phyloP scores from a whole-genome alignment of 23 tunicate species.

The Trididemnum miniatum region DNA sequence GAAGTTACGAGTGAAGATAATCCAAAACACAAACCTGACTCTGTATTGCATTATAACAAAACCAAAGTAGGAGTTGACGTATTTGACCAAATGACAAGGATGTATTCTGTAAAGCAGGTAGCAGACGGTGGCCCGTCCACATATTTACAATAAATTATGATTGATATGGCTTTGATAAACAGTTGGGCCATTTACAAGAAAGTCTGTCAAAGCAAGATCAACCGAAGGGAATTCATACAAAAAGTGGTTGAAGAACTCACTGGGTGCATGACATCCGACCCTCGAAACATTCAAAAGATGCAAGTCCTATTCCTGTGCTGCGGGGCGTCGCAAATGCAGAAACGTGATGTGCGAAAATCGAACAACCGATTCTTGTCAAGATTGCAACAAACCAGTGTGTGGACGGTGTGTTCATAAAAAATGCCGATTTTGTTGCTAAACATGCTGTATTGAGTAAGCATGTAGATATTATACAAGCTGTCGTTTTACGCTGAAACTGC shows the following conservation, averaged over 20 bases:
- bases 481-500: neutral
- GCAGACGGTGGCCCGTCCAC: too few species aligned
- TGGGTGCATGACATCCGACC: neutral
- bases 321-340: neutral
- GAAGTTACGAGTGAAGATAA: too few species aligned
- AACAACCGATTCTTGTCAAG: slow-evolving; percentile 16
- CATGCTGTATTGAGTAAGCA: too few species aligned
- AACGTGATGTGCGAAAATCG: slow-evolving; percentile 12
- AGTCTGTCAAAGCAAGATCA: too few species aligned
- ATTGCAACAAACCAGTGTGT: slow-evolving; percentile 23
- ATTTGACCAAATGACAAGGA: neutral
- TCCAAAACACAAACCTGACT: too few species aligned
- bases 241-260: neutral
- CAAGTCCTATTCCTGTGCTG: slow-evolving; percentile 9
- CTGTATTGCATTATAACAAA: too few species aligned
- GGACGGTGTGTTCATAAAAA: slow-evolving; percentile 23
- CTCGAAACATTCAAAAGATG: neutral
- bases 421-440: too few species aligned
- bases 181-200: too few species aligned
- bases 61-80: too few species aligned
- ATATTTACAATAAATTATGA: too few species aligned
- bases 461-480: neutral
- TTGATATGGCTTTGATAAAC: too few species aligned
- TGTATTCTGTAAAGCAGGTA: slow-evolving; percentile 14
- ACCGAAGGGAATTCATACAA: too few species aligned